Conservation (phyloP, 2,797 vertebrate species). For the Phalanger gymnotis region DNA sequence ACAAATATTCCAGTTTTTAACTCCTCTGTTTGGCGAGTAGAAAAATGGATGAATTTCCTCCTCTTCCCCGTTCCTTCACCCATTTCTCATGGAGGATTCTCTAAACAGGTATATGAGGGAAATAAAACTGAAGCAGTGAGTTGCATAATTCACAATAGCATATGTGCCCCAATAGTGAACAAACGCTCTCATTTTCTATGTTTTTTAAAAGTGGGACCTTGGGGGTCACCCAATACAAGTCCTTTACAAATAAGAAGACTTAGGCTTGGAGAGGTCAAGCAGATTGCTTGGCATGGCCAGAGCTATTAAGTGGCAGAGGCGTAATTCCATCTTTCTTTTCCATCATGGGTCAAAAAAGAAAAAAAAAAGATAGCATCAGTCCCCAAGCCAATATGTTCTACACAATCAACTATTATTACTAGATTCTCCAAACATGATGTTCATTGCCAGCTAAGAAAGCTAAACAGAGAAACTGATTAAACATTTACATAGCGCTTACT, state of each 20-base stretch:
- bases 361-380: background rate
- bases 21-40: background rate
- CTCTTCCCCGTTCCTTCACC: background rate
- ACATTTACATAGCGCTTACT: background rate
- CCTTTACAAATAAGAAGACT: background rate
- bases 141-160: background rate
- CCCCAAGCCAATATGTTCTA: background rate
- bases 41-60: background rate
- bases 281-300: background rate
- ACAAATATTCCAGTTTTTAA: background rate
- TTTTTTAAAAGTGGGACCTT: background rate
- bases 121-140: background rate
- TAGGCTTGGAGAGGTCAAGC: background rate
- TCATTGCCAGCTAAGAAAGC: background rate
- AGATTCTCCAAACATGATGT: background rate
- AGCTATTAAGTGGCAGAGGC: background rate
- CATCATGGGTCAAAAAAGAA: background rate
- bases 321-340: background rate
- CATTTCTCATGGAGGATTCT: background rate
- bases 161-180: background rate
- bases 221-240: background rate
- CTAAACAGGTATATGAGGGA: background rate
- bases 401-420: background rate
- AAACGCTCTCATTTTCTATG: background rate
- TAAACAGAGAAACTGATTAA: background rate